These are phyloP conservation scores for Bucco capensis DNA, from an alignment of 2,113 vertebrate genomes.

Conservation along the genomic window DNA sequence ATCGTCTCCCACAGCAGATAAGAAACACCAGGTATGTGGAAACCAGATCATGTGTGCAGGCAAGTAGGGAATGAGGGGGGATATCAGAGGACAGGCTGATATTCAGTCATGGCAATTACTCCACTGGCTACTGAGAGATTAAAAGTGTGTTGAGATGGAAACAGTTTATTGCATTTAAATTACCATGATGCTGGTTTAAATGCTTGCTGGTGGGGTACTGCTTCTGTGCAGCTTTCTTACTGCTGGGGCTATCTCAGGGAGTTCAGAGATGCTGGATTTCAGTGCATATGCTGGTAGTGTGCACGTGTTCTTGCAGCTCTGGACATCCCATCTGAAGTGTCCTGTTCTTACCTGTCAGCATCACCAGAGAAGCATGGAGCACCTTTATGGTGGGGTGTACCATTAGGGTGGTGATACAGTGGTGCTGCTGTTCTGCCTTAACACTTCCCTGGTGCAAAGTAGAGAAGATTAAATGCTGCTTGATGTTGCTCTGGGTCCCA, in stretches of 20 bases:
- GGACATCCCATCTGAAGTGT: not conserved
- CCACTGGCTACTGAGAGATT: not conserved
- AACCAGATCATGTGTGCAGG: accelerated
- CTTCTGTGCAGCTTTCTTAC: not conserved
- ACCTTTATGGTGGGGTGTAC: not conserved
- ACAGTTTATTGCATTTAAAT: not conserved
- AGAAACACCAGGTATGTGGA: slow-evolving; percentile 77
- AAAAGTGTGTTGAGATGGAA: not conserved
- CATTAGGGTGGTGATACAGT: accelerated
- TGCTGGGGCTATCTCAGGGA: not conserved
- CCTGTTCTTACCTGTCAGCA: not conserved
- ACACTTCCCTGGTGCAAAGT: not conserved
- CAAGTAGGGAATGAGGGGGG: accelerated
- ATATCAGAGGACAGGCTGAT: accelerated
- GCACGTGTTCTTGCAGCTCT: not conserved
- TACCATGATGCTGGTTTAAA: not conserved
- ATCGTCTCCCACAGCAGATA: slow-evolving; percentile 81
- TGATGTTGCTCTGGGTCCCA: not conserved
- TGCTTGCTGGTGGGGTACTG: not conserved
- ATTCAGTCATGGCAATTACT: not conserved
- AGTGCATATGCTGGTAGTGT: accelerated
- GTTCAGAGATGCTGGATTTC: not conserved
- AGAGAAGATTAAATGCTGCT: not conserved
- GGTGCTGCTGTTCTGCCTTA: not conserved
- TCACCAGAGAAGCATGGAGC: not conserved